Evolutionary conservation across 2,113 vertebrate species (phyloP).

Genomic region (Sinocyclocheilus maitianheensis): DNA sequence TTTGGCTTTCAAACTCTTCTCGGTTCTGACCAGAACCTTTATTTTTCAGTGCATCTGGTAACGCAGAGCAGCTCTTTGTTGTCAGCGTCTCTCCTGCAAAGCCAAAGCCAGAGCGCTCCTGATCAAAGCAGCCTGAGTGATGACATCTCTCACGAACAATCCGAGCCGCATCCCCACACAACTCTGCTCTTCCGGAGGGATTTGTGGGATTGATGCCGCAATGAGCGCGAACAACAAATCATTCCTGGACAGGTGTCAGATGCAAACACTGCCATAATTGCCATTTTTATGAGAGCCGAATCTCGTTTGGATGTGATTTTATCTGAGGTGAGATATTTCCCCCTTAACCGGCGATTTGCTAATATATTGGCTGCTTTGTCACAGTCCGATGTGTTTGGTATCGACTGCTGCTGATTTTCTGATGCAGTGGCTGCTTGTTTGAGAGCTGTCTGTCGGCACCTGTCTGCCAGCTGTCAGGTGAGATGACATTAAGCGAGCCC

Average conservation of each 20-base stretch:
- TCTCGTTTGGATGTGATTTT: neutral
- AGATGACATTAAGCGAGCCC: conserved; percentile 66
- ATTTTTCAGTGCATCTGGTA: conserved; percentile 60
- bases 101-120: neutral
- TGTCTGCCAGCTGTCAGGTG: conserved; percentile 66
- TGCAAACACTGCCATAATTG: conserved; percentile 79
- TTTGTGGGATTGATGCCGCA: conserved; percentile 79
- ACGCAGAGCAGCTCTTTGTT: conserved; percentile 54
- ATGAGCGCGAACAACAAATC: conserved; percentile 83
- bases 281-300: conserved; percentile 67
- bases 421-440: too few relatives aligned
- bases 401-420: conserved; percentile 57
- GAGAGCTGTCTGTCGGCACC: conserved; percentile 38
- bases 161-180: conserved; percentile 75
- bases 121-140: conserved; percentile 64
- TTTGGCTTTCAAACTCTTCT: neutral
- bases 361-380: conserved; percentile 60
- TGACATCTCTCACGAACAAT: conserved; percentile 75
- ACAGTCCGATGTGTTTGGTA: conserved; percentile 57
- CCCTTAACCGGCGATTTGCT: conserved; percentile 45
- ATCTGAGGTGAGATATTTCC: neutral
- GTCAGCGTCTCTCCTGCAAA: neutral
- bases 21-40: neutral
- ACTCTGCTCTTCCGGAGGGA: conserved; percentile 79
- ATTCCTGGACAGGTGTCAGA: conserved; percentile 80